A percentile compares a stretch with the other conserved stretches of the same genome.
These are phyloP conservation scores for Alaudala cheleensis DNA, from an alignment of 2,113 vertebrate species.

Conservation along the genomic window DNA sequence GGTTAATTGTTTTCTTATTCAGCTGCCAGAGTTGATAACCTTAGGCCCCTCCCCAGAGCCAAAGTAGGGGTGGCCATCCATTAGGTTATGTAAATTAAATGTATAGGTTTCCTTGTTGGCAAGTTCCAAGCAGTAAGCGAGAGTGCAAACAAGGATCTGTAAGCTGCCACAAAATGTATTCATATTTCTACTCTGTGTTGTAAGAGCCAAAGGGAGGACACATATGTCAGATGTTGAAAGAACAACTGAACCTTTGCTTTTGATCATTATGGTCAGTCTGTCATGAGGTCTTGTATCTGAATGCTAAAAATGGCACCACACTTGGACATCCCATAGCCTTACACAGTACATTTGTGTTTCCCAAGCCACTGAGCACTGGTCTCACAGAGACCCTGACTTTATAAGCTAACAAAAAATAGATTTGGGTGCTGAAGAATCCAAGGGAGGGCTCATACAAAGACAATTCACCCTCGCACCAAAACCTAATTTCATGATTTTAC, in stretches of 20 bases:
- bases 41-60: conserved; percentile 29
- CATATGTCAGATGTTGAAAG: conserved; percentile 53
- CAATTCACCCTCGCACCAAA: conserved; percentile 55
- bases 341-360: conserved; percentile 46
- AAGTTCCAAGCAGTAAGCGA: conserved; percentile 69
- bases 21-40: conserved; percentile 71
- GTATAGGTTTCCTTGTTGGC: conserved; percentile 70
- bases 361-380: conserved; percentile 37
- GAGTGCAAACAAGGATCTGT: conserved; percentile 69
- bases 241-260: conserved; percentile 64
- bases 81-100: conserved; percentile 62
- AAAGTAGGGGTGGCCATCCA: conserved; percentile 42
- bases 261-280: conserved; percentile 54
- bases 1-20: conserved; percentile 54
- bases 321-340: conserved; percentile 49
- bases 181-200: conserved; percentile 52
- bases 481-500: conserved; percentile 32
- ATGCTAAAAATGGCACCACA: conserved; percentile 61
- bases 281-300: conserved; percentile 44
- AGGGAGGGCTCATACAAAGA: conserved; percentile 26
- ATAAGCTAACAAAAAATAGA: conserved; percentile 60
- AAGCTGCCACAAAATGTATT: conserved; percentile 70
- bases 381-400: conserved; percentile 62
- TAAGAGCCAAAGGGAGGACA: conserved; percentile 63
- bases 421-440: conserved; percentile 41